These are phyloP conservation scores for Percina caprodes DNA, from an alignment of 2,113 vertebrate genomes.

Conservation along the genomic window DNA sequence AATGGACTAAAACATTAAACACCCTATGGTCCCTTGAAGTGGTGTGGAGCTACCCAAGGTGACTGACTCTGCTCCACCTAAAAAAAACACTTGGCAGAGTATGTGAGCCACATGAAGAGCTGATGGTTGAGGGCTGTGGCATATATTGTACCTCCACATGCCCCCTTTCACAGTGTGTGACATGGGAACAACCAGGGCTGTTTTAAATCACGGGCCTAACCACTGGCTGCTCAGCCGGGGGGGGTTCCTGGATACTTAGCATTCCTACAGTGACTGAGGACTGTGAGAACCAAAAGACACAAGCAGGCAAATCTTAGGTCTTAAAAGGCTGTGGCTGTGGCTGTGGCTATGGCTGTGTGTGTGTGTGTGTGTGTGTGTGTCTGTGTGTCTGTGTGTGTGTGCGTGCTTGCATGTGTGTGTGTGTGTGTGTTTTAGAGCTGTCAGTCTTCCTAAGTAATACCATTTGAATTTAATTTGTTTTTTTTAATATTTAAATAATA, in stretches of 20 bases:
- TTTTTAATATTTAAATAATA: too few relatives aligned
- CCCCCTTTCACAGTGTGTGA: slow-evolving; percentile 67
- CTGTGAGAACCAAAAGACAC: slow-evolving; percentile 78
- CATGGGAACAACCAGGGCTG: slow-evolving; percentile 75
- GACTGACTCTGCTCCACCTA: slow-evolving; percentile 25
- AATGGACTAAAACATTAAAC: slow-evolving; percentile 31
- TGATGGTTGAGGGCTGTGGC: slow-evolving; percentile 39
- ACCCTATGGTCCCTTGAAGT: slow-evolving; percentile 8
- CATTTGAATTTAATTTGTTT: too few relatives aligned
- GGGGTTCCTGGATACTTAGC: slow-evolving; percentile 72
- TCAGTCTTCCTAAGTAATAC: too few relatives aligned
- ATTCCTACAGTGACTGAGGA: slow-evolving; percentile 74
- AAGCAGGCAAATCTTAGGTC: slow-evolving; percentile 62
- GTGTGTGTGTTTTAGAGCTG: not conserved
- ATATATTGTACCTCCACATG: slow-evolving; percentile 51
- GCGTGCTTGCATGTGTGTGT: not conserved
- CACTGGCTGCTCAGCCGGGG: slow-evolving; percentile 57
- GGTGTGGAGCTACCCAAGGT: slow-evolving; percentile 8
- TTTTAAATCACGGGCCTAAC: slow-evolving; percentile 75
- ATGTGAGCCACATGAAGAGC: slow-evolving; percentile 32
- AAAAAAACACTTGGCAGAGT: slow-evolving; percentile 10
- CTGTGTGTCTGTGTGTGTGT: not conserved
- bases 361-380: slow-evolving; percentile 8
- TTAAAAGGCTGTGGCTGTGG: slow-evolving; percentile 36
- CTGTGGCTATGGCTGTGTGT: slow-evolving; percentile 16